Conservation (phyloP, 2,797 vertebrate genomes). For the Lepilemur septentrionalis region DNA sequence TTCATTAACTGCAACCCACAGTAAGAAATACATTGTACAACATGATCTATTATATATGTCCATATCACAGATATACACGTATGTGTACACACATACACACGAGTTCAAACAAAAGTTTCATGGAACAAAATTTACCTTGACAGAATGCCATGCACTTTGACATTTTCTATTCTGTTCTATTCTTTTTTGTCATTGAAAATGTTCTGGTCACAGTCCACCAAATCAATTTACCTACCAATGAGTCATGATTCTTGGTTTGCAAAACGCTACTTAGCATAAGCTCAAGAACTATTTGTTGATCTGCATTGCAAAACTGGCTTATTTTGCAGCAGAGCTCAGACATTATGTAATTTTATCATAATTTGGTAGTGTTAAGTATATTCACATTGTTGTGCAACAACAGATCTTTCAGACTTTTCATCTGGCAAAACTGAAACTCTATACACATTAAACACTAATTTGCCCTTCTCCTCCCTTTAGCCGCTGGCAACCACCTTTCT, state of each 20-base stretch:
- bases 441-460: background rate
- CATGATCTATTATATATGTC: background rate
- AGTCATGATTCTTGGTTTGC: background rate
- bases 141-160: background rate
- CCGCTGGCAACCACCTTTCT: background rate
- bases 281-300: conserved; percentile 35
- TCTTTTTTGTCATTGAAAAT: background rate
- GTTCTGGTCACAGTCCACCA: background rate
- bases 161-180: background rate
- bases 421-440: background rate
- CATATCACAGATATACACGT: background rate
- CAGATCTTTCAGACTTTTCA: background rate
- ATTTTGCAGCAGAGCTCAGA: conserved; percentile 38
- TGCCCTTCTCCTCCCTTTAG: background rate
- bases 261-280: background rate
- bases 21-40: background rate
- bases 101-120: background rate
- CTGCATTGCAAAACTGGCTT: background rate
- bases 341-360: background rate
- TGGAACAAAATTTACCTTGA: background rate
- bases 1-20: background rate
- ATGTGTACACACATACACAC: too few species aligned
- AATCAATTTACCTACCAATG: conserved; percentile 18
- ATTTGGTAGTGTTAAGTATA: background rate
- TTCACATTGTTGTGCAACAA: background rate